Evolutionary conservation across 1,140 invertebrate genomes (phyloP), one percentile per base, ranked within the genome.

Genomic region (Tetramorium simillimum): DNA sequence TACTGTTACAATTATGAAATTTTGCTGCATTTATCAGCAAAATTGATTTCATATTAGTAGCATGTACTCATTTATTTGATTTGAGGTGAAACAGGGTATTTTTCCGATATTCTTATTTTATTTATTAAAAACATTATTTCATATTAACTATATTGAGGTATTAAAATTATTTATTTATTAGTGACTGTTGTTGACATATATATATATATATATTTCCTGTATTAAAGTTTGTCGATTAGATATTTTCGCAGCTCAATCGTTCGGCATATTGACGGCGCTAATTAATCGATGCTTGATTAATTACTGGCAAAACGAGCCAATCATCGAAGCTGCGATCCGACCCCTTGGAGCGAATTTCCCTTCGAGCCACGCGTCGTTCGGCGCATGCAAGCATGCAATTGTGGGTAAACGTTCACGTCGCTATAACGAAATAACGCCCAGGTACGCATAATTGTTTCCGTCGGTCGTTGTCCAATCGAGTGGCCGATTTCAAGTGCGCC

Each of bases 381-480:
- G n/a, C 86, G 60, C 67, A 88, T 37, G 62, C 81, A 84, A 60
- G 63, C 46, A 85, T 58, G 60, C 43, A 28, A 76, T n/a, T 82
- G 33, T 77, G 62, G 82, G 72, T 89, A 91, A 89, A 90, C 49
- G 73, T 87, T 90, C 85, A 92, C 91, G 86, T 93, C 89, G 85
- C 84, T 73, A 69, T 90, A 90, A 91, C 49, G 60, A 92, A 92
- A 92, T 91, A 67, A 70, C 28, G n/a, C 2, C 40, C 21, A 40
- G 33, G 63, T 80, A 86, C 21, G 28, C 49, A 72, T 88, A 86
- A 93, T 92, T 92, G 70, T 93, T 93, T 91, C 87, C 89, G 87
- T 91, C 92, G 69, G 91, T 92, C 58, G 78, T 92, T 89, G 75
- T 85, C 88, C 78, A 89, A 85, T 91, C 37, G 63, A 90, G 77